Base-by-base conservation (phyloP, 2,888 invertebrate species). In the Apodemia hepburni region DNA sequence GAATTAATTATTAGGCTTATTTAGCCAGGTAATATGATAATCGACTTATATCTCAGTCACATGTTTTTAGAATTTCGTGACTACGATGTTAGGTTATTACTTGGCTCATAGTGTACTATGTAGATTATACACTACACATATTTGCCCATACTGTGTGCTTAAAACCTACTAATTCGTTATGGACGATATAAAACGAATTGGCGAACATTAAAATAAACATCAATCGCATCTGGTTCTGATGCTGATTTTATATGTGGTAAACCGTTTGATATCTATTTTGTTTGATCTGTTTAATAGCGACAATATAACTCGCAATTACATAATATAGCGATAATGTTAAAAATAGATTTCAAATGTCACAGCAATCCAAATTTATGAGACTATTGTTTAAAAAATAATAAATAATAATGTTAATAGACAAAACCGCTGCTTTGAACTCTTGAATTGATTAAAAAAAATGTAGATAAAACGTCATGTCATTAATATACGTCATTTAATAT, bases 221-320 rank as follows among this genome's bases (percentile, higher is more conserved):
- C 83, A 83, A 84, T 82, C 76, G 76, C 65, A 70, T 68, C 69
- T 63, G 66, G 69, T 71, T 70, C 71, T 75, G 76, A 73, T 77
- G 80, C 83, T 85, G 81, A 79, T 54, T 84, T 82, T 78, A 82
- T 83, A 84, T 83, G 75, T 80, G 80, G 80, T 82, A 80, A 81
- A 79, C 74, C 80, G 78, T 82, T 85, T 81, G 78, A 81, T 82
- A 82, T 77, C 68, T 73, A 76, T 74, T 75, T 72, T 73, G 76
- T 87, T 87, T 87, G 84, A 86, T 85, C 82, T 85, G 78, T 84
- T 85, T 80, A 80, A 84, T 78, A 61, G 64, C 57, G 59, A 64
- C 66, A 66, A 60, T 61, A 62, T 60, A 67, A 63, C 62, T 63
- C 27, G 1, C 15, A 22, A 54, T 22, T 11, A 51, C n/a, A n/a